phyloP scores from a whole-genome alignment of 2,888 invertebrate species.

The Dinocampus coccinellae region DNA sequence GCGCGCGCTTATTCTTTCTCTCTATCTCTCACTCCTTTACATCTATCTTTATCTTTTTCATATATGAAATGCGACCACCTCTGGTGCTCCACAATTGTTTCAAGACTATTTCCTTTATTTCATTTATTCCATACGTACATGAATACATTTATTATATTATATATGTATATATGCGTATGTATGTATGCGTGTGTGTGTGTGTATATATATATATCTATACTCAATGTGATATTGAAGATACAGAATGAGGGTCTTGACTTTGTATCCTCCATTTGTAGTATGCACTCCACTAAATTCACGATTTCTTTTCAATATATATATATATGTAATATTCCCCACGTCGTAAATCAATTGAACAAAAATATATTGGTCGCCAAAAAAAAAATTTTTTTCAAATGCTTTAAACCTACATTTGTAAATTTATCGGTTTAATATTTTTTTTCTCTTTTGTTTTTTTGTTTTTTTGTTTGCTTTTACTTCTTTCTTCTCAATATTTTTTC shows the following conservation, averaged over 20 bases:
- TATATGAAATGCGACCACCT: constrained; percentile 64
- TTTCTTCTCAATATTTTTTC: no score
- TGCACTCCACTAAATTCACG: constrained; percentile 1
- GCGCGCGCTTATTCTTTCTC: constrained; percentile 31
- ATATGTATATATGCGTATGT: constrained; percentile 1
- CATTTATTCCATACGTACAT: constrained; percentile 8
- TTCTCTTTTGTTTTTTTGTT: background rate
- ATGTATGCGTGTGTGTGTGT: background rate
- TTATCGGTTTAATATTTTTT: background rate
- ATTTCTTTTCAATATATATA: background rate
- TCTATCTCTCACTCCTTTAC: no score
- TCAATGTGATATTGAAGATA: background rate
- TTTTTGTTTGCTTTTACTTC: no score
- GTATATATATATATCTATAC: background rate
- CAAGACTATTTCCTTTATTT: constrained; percentile 44
- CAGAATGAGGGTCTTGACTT: background rate
- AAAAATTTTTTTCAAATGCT: no score
- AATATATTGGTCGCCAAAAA: background rate
- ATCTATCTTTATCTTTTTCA: no score
- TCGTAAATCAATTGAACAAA: background rate
- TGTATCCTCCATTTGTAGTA: background rate
- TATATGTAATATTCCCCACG: background rate
- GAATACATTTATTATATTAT: background rate
- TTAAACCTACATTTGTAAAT: background rate
- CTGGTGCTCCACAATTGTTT: constrained; percentile 65